A percentile compares a stretch with the other conserved stretches of the same genome.
Evolutionary conservation across 2,113 vertebrate genomes (phyloP).

Genomic region (Cyphomyrus plagiostoma): DNA sequence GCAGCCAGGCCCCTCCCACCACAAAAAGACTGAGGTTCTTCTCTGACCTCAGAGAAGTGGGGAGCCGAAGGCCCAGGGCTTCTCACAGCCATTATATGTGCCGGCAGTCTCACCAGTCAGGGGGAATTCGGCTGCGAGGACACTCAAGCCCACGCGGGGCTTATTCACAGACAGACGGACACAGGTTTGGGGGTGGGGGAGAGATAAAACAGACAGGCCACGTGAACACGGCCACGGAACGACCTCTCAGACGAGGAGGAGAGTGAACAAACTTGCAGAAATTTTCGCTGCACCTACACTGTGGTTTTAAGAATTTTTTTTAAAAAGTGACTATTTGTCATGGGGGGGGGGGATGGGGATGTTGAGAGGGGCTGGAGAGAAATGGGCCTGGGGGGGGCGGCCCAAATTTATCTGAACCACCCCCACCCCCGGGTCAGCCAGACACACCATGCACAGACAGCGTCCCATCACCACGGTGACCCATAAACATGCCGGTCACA

Average conservation of each 20-base stretch:
- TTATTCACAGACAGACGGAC: neutral
- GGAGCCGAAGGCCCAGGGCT: neutral
- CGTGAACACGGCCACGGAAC: neutral
- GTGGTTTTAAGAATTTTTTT: neutral
- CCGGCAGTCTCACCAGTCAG: neutral
- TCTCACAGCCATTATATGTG: neutral
- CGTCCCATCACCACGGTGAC: neutral
- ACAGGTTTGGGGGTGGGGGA: neutral
- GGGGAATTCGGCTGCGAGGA: neutral
- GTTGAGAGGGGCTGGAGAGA: neutral
- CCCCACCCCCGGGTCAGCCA: neutral
- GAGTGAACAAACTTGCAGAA: neutral
- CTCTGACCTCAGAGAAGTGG: neutral
- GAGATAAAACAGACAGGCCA: neutral
- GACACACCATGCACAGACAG: neutral
- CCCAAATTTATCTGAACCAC: neutral
- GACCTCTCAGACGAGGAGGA: neutral
- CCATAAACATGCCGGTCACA: neutral
- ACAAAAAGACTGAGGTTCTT: neutral
- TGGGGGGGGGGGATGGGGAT: neutral
- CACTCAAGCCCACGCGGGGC: neutral
- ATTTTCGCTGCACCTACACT: neutral
- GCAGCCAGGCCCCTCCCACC: neutral
- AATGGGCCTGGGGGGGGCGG: neutral
- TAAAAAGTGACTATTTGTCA: neutral